Base-by-base conservation (phyloP, 2,113 vertebrate species). In the Ceratotherium simum region DNA sequence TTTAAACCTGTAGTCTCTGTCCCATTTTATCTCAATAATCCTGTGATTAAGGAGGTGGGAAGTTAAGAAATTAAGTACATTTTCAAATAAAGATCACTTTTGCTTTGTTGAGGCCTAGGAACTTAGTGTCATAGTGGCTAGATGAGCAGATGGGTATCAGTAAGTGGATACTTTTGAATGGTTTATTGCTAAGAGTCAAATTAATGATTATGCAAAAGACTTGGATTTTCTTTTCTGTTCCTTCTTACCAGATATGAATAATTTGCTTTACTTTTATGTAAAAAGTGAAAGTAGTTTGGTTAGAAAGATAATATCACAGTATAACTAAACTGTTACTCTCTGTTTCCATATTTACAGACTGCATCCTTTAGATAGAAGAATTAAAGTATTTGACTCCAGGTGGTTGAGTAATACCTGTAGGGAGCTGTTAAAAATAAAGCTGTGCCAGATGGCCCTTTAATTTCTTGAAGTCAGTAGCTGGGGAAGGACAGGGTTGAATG, bases 321-420 rank as follows among this genome's bases (percentile, higher is more conserved):
- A 36, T 33, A 91, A 20, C 88, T 91, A 96, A 95, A 93, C 31
- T 95, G 36, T 95, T 90, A 31, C 39, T 92, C 18, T 78, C 12
- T 96, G 20, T 84, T 96, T 95, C 31, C 9, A 5, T 96, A 54
- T 94, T 97, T 97, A 92, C 48, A 91, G 73, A 75, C 42, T 86
- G 16, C 42, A 90, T 96, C 79, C 33, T n/a, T 91, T 90, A 95
- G 78, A 83, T 39, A 83, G 70, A 88, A 90, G 58, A 97, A 42
- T 97, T 82, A 56, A 85, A 95, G 23, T 95, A 79, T 94, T 96
- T 95, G 17, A 79, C 0, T 82, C 78, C 23, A 70, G 8, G 73
- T 79, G 65, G 92, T 80, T 69, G 25, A 56, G 17, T 75, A 85
- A 91, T 92, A 81, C 14, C 27, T 90, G 33, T 90, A 95, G 36